These are phyloP conservation scores for Anarhynchus alexandrinus DNA, from an alignment of 2,113 vertebrate genomes.

Conservation along the genomic window DNA sequence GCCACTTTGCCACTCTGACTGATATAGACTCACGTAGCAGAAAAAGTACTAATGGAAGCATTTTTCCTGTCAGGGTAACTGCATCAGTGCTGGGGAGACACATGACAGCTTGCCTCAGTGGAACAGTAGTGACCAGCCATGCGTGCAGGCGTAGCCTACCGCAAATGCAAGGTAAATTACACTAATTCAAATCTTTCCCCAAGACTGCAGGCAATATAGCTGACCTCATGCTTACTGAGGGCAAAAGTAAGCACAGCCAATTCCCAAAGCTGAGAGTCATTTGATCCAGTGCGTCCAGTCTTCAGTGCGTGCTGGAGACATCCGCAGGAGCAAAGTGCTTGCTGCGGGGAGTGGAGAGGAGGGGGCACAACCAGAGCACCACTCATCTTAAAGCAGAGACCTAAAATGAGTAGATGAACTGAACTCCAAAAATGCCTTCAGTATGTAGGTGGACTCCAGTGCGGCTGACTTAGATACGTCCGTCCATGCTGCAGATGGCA, in stretches of 20 bases:
- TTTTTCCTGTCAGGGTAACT: neutral
- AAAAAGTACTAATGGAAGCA: slow-evolving; percentile 7
- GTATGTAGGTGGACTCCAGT: neutral
- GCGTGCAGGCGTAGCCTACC: neutral
- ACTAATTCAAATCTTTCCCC: neutral
- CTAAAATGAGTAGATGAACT: neutral
- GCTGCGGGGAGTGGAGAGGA: neutral
- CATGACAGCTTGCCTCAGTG: neutral
- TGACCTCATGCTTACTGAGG: neutral
- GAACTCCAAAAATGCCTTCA: neutral
- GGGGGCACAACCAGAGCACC: neutral
- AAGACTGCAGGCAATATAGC: neutral
- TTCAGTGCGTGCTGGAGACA: neutral
- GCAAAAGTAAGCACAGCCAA: neutral
- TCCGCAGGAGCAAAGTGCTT: neutral
- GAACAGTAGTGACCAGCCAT: neutral
- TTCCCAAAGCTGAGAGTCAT: neutral
- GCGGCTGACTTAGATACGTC: neutral
- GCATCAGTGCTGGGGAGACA: neutral
- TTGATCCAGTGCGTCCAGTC: neutral
- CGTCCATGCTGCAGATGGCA: neutral
- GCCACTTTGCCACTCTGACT: neutral
- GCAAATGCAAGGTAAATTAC: neutral
- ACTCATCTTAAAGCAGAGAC: neutral
- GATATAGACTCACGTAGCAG: neutral